Percentiles rank a stretch among this genome's conserved stretches.
These are phyloP conservation scores for Osmerus eperlanus DNA, from an alignment of 2,113 vertebrate species.

Conservation along the genomic window DNA sequence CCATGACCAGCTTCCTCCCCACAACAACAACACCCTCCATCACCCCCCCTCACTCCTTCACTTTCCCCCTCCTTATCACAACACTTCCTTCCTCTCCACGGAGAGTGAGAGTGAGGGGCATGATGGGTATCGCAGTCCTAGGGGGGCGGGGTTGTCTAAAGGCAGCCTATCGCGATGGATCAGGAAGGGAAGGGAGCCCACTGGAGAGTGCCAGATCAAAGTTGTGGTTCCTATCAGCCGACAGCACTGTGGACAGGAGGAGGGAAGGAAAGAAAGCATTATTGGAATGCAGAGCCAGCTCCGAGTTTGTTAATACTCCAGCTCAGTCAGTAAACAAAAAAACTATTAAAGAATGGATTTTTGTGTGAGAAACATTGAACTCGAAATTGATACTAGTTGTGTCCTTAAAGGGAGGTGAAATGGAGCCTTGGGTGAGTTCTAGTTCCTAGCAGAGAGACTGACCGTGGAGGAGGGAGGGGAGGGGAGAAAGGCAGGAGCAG, in stretches of 20 bases:
- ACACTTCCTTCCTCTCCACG: slow-evolving; percentile 21
- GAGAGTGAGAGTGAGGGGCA: slow-evolving; percentile 46
- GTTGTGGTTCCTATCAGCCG: slow-evolving; percentile 35
- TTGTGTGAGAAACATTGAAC: too few relatives aligned
- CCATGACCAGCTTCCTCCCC: slow-evolving; percentile 46
- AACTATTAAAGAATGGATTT: too few relatives aligned
- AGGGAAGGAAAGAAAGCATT: neutral
- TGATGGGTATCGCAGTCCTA: slow-evolving; percentile 42
- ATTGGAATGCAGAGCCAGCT: too few relatives aligned
- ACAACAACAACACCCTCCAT: slow-evolving; percentile 53
- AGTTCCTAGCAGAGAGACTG: slow-evolving; percentile 8
- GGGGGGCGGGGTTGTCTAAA: slow-evolving; percentile 11
- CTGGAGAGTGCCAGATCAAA: slow-evolving; percentile 36
- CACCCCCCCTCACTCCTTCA: slow-evolving; percentile 18
- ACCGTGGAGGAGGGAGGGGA: slow-evolving; percentile 23
- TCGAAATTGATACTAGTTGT: too few relatives aligned
- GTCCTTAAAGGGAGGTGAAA: too few relatives aligned
- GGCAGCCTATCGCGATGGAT: slow-evolving; percentile 31
- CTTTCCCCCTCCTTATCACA: neutral
- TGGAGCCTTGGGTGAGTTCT: too few relatives aligned
- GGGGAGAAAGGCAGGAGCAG: slow-evolving; percentile 29
- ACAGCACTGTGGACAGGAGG: neutral
- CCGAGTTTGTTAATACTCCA: too few relatives aligned
- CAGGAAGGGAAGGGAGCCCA: slow-evolving; percentile 29
- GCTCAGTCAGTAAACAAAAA: too few relatives aligned